Conservation (phyloP, 2,888 invertebrate species). For the Chorisops tibialis region DNA sequence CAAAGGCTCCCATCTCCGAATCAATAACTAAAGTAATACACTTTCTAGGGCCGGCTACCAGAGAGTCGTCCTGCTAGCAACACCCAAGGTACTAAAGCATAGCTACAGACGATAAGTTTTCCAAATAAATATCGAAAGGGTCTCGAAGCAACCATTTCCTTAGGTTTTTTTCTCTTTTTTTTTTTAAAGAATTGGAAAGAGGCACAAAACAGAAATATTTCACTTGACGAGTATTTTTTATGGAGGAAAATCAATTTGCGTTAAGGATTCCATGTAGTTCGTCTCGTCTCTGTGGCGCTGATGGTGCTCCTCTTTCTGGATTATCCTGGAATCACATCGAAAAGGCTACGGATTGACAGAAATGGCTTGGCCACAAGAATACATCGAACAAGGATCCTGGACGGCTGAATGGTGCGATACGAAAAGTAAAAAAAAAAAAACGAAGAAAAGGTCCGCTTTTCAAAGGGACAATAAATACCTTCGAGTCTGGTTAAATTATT, state of each 20-base stretch:
- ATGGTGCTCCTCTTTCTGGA: too few species aligned
- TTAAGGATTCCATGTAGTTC: background rate
- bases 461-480: background rate
- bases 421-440: background rate
- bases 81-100: background rate
- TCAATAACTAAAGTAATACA: slow-evolving; percentile 4
- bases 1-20: background rate
- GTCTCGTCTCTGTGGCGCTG: too few species aligned
- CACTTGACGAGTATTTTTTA: slow-evolving; percentile 1
- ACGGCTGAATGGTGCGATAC: too few species aligned
- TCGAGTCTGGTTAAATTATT: slow-evolving; percentile 13
- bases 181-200: background rate
- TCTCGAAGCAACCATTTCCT: background rate
- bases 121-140: slow-evolving; percentile 3
- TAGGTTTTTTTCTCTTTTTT: background rate
- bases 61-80: background rate
- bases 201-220: background rate
- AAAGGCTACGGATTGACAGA: too few species aligned
- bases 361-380: too few species aligned
- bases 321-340: too few species aligned
- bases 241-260: slow-evolving; percentile 11
- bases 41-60: background rate
- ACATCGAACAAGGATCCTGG: too few species aligned
- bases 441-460: too few species aligned
- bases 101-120: slow-evolving; percentile 4